A percentile compares a stretch with the other conserved stretches of the same genome.
Evolutionary conservation across 2,888 invertebrate species (phyloP).

Genomic region (Euphydryas editha): DNA sequence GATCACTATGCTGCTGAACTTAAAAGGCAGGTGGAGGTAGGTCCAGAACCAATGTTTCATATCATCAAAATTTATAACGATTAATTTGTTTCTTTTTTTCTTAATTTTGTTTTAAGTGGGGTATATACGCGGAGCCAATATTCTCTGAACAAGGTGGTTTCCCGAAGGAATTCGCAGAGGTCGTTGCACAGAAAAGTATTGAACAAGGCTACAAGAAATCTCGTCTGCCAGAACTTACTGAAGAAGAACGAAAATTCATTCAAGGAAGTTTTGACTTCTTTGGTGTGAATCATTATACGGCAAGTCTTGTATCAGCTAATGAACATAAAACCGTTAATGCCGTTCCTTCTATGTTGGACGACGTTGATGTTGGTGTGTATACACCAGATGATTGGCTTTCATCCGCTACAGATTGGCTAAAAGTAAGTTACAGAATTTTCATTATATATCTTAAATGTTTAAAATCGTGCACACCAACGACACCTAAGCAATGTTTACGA

Average conservation of each 20-base stretch:
- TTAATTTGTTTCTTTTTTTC: background rate
- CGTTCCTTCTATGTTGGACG: conserved; percentile 54
- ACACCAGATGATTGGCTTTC: conserved; percentile 54
- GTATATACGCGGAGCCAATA: conserved; percentile 77
- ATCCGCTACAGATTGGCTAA: conserved; percentile 58
- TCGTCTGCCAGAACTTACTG: conserved; percentile 54
- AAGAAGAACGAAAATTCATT: conserved; percentile 54
- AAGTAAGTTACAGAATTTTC: conserved; percentile 43
- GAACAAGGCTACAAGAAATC: conserved; percentile 54
- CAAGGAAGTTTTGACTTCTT: conserved; percentile 66
- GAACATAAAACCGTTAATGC: conserved; percentile 43
- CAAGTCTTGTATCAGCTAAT: conserved; percentile 54
- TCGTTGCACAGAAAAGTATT: conserved; percentile 64
- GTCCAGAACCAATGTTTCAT: background rate
- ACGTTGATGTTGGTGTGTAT: conserved; percentile 48
- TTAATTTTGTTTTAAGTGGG: conserved; percentile 62
- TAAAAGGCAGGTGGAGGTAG: conserved; percentile 51
- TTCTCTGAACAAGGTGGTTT: conserved; percentile 79
- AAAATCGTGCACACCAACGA: no score
- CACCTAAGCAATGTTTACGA: background rate
- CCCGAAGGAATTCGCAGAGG: conserved; percentile 74
- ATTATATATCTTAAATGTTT: background rate
- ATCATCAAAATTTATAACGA: background rate
- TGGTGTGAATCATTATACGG: conserved; percentile 87
- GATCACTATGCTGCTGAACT: conserved; percentile 63